These are phyloP conservation scores for Harpagoxenus sublaevis DNA, from an alignment of 2,888 invertebrate genomes.

Conservation along the genomic window DNA sequence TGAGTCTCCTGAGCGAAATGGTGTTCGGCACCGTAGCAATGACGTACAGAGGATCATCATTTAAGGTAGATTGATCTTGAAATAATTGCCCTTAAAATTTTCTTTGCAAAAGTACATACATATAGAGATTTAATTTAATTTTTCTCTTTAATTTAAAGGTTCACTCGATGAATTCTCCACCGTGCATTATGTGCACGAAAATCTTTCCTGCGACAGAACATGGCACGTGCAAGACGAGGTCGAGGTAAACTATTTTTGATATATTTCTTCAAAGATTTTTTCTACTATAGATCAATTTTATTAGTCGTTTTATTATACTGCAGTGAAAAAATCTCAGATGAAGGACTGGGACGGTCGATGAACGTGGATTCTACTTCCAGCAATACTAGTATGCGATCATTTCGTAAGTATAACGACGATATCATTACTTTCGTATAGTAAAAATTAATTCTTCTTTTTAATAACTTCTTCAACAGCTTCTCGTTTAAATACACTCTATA, in stretches of 20 bases:
- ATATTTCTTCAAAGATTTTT: neutral
- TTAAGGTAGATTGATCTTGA: constrained; percentile 89
- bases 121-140: neutral
- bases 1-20: constrained; percentile 94
- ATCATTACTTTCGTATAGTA: neutral
- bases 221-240: constrained; percentile 79
- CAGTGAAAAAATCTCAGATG: constrained; percentile 80
- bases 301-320: constrained; percentile 34
- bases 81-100: neutral
- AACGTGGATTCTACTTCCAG: constrained; percentile 80
- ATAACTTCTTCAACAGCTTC: neutral
- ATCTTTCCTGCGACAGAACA: constrained; percentile 84
- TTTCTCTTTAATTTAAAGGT: constrained; percentile 78
- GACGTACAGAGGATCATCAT: constrained; percentile 94
- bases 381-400: constrained; percentile 76
- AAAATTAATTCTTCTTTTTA: neutral
- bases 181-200: constrained; percentile 86
- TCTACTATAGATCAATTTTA: neutral
- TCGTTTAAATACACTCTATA: neutral
- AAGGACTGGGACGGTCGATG: constrained; percentile 77
- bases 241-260: constrained; percentile 74
- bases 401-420: constrained; percentile 70
- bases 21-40: constrained; percentile 96
- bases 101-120: neutral
- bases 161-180: constrained; percentile 87